phyloP scores from a whole-genome alignment of 2,888 invertebrate species.

The Cephonodes hylas region DNA sequence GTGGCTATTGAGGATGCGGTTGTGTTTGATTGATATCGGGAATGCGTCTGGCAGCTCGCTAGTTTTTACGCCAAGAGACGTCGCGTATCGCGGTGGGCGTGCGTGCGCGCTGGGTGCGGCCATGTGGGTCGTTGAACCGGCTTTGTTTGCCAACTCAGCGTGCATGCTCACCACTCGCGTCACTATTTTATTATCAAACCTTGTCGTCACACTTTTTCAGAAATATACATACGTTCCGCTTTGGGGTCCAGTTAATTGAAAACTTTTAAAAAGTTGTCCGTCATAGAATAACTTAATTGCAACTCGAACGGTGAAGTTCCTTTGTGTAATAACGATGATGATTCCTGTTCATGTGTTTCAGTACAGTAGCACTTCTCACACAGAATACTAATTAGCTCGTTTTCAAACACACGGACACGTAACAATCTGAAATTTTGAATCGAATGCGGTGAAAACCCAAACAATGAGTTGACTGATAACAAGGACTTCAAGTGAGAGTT shows the following conservation, averaged over 20 bases:
- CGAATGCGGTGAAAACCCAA: slow-evolving; percentile 48
- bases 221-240: not conserved
- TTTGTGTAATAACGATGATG: too few relatives aligned
- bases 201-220: slow-evolving; percentile 24
- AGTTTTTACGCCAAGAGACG: slow-evolving; percentile 38
- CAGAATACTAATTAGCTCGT: too few relatives aligned
- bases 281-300: not conserved
- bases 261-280: not conserved
- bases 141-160: slow-evolving; percentile 81
- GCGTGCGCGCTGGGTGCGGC: slow-evolving; percentile 69
- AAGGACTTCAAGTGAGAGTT: slow-evolving; percentile 59
- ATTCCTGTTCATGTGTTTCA: too few relatives aligned
- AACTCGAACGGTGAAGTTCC: too few relatives aligned
- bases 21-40: not conserved
- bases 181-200: slow-evolving; percentile 65
- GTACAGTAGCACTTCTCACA: too few relatives aligned
- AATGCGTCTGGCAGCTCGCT: slow-evolving; percentile 23
- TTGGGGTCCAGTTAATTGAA: not conserved
- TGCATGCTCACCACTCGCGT: slow-evolving; percentile 58
- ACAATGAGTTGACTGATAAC: slow-evolving; percentile 50
- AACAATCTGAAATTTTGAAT: slow-evolving; percentile 29
- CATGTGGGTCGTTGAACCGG: slow-evolving; percentile 73
- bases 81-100: slow-evolving; percentile 55
- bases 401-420: too few relatives aligned
- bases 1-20: not conserved